Evolutionary conservation across 2,113 vertebrate species (phyloP).

Genomic region (Engystomops pustulosus): DNA sequence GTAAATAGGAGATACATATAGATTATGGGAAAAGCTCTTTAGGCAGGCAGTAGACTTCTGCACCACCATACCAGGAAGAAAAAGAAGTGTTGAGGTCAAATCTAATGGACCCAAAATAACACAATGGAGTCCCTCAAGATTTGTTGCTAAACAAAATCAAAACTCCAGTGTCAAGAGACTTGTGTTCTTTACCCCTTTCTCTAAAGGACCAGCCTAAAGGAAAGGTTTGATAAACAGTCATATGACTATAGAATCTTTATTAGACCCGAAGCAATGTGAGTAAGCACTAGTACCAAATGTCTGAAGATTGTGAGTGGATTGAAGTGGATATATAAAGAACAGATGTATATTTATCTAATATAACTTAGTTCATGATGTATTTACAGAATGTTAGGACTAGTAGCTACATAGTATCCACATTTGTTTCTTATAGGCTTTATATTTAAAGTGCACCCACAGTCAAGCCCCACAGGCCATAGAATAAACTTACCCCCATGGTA

Average conservation of each 20-base stretch:
- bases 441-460: not conserved
- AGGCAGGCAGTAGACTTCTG: too few species aligned
- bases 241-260: not conserved
- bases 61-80: not conserved
- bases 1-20: too few species aligned
- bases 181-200: not conserved
- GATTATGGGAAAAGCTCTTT: too few species aligned
- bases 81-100: too few species aligned
- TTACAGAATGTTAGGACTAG: not conserved
- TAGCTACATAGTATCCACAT: not conserved
- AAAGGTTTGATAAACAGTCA: not conserved
- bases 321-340: not conserved
- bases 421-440: not conserved
- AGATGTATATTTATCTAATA: not conserved
- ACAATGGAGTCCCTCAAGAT: not conserved
- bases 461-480: not conserved
- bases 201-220: conserved; percentile 8
- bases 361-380: not conserved
- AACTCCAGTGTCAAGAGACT: not conserved
- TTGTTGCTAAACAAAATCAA: not conserved
- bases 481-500: not conserved
- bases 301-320: not conserved
- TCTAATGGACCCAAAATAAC: not conserved
- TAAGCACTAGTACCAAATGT: not conserved
- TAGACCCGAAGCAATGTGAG: not conserved